Base-by-base conservation (phyloP, 2,888 invertebrate species). In the Eupithecia inturbata region DNA sequence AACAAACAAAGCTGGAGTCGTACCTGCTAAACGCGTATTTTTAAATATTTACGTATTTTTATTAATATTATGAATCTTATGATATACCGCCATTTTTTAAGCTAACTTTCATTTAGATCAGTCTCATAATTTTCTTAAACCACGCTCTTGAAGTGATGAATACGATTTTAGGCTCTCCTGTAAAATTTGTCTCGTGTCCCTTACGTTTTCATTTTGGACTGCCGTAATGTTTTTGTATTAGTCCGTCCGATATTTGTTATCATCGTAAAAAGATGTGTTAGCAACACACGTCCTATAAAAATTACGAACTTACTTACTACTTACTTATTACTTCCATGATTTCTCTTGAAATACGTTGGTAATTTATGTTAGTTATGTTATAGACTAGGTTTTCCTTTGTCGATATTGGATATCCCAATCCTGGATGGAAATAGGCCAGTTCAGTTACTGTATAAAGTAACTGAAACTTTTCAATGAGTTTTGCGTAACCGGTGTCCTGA, bases 371-470 rank as follows among this genome's bases (percentile, higher is more conserved):
- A 28, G 26, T 5, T 57, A 3, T 10, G 49, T 10, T 53, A 53
- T 53, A 53, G n/a, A 22, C n/a, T 3, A 10, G 49, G 49, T 9
- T 53, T 22, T 9, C 78, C 77, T 80, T 75, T 79, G 72, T 79
- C 74, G 75, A 75, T 78, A 79, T 78, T 78, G 78, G 79, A 68
- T 39, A 68, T 74, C 67, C 71, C 70, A 70, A 74, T 62, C 68
- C 53, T 60, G 67, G 74, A 78, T 79, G 71, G 73, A 79, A 79
- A 73, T 75, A 69, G 75, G 74, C 71, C 72, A 70, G 36, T n/a
- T n/a, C n/a, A n/a, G n/a, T n/a, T n/a, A 57, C 68, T 53, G n/a
- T 67, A 31, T n/a, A 76, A 67, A 49, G 45, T 45, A 49, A 39
- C 68, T 64, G 33, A 70, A 72, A 64, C 75, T 72, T 64, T 75